phyloP scores from a whole-genome alignment of 2,888 invertebrate genomes.

The Hypsopygia costalis region DNA sequence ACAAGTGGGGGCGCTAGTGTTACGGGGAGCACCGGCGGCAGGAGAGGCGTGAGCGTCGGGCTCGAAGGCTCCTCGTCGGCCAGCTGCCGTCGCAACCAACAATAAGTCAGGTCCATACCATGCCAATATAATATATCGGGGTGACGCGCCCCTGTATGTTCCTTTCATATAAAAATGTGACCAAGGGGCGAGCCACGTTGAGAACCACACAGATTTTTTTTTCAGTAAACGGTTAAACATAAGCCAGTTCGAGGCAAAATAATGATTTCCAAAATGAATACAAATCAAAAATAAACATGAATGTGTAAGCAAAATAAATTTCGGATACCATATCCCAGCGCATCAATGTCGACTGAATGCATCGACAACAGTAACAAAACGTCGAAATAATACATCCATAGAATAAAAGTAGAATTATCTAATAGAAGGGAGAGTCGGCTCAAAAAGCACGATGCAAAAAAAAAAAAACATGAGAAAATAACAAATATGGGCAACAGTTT shows the following conservation, averaged over 20 bases:
- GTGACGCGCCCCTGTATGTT: too few relatives aligned
- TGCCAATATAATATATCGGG: background rate
- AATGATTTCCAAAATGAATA: background rate
- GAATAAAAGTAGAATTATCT: background rate
- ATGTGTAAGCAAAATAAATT: background rate
- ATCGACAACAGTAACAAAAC: background rate
- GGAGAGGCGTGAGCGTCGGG: slow-evolving; percentile 50
- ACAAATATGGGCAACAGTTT: background rate
- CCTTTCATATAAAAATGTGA: too few relatives aligned
- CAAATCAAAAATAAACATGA: background rate
- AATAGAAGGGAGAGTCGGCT: background rate
- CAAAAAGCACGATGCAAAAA: slow-evolving; percentile 1
- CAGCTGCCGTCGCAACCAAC: slow-evolving; percentile 35
- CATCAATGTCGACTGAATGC: too few relatives aligned
- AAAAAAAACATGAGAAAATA: slow-evolving; percentile 9
- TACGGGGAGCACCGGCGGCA: slow-evolving; percentile 49
- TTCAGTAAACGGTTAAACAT: background rate
- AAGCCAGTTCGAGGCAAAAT: background rate
- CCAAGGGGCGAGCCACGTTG: background rate
- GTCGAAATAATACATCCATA: background rate
- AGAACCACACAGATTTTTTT: background rate
- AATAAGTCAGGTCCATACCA: slow-evolving; percentile 21
- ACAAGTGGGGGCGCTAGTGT: slow-evolving; percentile 31
- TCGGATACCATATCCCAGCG: background rate
- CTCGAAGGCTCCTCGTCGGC: slow-evolving; percentile 42